Base-by-base conservation (phyloP, 2,797 vertebrate species). In the Rhodeus uyekii region DNA sequence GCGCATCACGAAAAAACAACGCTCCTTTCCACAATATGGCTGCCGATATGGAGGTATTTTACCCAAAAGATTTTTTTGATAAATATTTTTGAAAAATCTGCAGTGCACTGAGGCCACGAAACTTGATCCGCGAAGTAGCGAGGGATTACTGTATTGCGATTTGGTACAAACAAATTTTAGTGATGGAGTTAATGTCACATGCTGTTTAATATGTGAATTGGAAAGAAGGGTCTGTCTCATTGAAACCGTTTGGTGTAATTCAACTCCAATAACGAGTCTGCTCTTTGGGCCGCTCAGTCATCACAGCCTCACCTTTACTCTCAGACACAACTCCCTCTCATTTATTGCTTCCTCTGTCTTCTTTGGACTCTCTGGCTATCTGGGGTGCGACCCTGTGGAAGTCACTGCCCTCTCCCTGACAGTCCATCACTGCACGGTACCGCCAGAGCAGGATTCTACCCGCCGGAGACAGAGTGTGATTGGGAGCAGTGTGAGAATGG, bases 401-500 rank as follows among this genome's bases (percentile, higher is more conserved):
- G 92, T 90, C 91, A 87, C 89, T 91, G 92, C 91, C 92, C 61
- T 58, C 71, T 91, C 90, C 91, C 91, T 94, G 93, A 93, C 93
- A 94, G 93, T 90, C 91, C 92, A 90, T 94, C 92, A 93, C 91
- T 90, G 89, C 90, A 86, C 81, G 87, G 89, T 18, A 58, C 55
- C 44, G 90, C 92, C 91, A 89, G 85, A 89, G 91, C 46, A n/a
- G 89, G 92, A 90, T 77, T 78, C 85, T 89, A 90, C n/a, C 83
- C 58, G 55, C 58, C 55, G 92, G 92, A 92, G 92, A 93, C 92
- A 87, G 90, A 91, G 94, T 93, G 91, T 94, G 93, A 94, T 94
- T 94, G 93, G 93, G 91, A 94, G 91, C 90, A 89, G 91, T 91
- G 94, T 95, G 92, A 93, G 93, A 94, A 94, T 93, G 93, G 94